These are phyloP conservation scores for Neosilurus hyrtlii DNA, from an alignment of 2,797 vertebrate genomes.

Conservation along the genomic window DNA sequence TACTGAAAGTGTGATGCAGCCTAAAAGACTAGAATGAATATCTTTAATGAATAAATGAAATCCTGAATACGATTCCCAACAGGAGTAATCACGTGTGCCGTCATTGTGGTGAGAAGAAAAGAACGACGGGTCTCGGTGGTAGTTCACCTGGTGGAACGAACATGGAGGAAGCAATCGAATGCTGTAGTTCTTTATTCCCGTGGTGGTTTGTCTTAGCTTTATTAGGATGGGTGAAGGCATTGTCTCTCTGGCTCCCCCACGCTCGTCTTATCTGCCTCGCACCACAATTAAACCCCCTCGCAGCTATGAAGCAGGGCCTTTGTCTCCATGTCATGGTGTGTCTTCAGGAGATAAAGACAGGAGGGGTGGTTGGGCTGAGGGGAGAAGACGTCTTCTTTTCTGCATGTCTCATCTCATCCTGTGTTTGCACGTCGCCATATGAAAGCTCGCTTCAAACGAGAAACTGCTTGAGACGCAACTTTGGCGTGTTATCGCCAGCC, in stretches of 20 bases:
- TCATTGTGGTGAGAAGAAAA: conserved; percentile 6
- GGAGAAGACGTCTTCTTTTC: conserved; percentile 44
- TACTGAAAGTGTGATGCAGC: background rate
- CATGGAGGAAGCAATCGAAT: conserved; percentile 10
- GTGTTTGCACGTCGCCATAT: conserved; percentile 52
- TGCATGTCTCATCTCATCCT: conserved; percentile 52
- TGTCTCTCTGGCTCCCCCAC: conserved; percentile 49
- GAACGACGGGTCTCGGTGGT: conserved; percentile 11
- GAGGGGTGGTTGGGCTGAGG: conserved; percentile 38
- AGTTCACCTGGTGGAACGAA: conserved; percentile 39
- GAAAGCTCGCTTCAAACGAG: conserved; percentile 56
- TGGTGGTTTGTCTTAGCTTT: conserved; percentile 46
- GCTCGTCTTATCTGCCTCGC: conserved; percentile 51
- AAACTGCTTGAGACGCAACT: conserved; percentile 54
- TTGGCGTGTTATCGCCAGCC: conserved; percentile 57
- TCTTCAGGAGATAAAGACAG: conserved; percentile 57
- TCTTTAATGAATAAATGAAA: conserved; percentile 6
- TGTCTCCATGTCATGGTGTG: conserved; percentile 62
- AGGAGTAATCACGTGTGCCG: conserved; percentile 3
- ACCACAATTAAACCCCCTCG: conserved; percentile 56
- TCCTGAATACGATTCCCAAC: background rate
- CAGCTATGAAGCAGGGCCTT: conserved; percentile 50
- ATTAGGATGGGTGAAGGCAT: conserved; percentile 55
- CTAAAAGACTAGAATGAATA: background rate
- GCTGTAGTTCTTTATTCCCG: conserved; percentile 45